Base-by-base conservation (phyloP, 2,113 vertebrate species). In the Copsychus sechellarum region DNA sequence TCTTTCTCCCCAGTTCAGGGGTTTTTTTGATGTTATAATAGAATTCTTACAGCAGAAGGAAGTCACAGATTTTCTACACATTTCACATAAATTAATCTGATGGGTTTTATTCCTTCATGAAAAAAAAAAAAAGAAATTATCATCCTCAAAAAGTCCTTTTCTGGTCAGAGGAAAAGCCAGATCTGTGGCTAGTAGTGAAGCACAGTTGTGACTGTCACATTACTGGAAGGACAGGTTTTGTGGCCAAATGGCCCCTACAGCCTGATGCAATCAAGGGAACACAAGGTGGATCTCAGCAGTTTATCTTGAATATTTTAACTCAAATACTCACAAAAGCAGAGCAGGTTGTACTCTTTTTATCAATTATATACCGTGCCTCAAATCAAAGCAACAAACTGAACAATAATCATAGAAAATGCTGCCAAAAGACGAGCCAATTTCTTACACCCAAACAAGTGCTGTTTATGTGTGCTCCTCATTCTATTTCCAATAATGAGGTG, bases 81-180 rank as follows among this genome's bases (percentile, higher is more conserved):
- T 77, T 92, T 90, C n/a, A 87, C n/a, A 38, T 47, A 1, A 86
- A 88, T 66, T 78, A 77, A 76, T 82, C 18, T 38, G 26, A 81
- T 7, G 2, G 31, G 69, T 53, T 88, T 86, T 40, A 86, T 56
- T 81, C 40, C n/a, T 72, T 31, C 42, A 51, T 20, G 33, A 15
- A 24, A 58, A 1, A 3, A 11, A 36, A n/a, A n/a, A 1, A 36
- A 33, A 16, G 51, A 0, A 53, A 36, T 1, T 3, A 18, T 24
- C 8, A 13, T 50, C 33, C 47, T 71, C 34, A 83, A 66, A 61
- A 91, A 56, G 51, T 56, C 1, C 23, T 62, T 60, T 71, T 74
- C 12, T 67, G 23, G 60, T 26, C 26, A 79, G 61, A 81, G 15
- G 16, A 9, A 51, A 92, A 57, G 54, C 0, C 47, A 38, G 36